These are phyloP conservation scores for Homarus americanus DNA, from an alignment of 1,140 invertebrate species.

Conservation along the genomic window DNA sequence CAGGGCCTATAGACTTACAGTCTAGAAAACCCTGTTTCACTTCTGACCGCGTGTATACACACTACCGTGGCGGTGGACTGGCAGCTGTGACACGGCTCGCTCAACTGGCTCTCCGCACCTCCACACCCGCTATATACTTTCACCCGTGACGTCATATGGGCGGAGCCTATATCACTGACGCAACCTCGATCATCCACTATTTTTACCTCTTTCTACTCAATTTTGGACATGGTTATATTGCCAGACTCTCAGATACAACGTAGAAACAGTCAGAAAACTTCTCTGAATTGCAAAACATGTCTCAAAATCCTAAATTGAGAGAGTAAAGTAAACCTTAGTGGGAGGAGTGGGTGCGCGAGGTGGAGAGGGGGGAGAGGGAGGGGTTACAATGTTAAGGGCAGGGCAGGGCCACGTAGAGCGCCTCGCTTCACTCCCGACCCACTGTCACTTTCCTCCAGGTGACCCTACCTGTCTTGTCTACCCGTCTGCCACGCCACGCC, in stretches of 20 bases:
- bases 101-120: conserved; percentile 55
- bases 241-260: neutral
- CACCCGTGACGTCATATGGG: conserved; percentile 72
- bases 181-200: conserved; percentile 48
- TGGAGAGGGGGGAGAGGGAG: neutral
- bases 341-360: neutral
- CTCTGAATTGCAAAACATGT: neutral
- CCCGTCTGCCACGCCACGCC: neutral
- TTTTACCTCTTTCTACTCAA: conserved; percentile 10
- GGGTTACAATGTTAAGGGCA: neutral
- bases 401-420: neutral
- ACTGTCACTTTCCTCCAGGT: neutral
- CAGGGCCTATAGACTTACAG: conserved; percentile 73
- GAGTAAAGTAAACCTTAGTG: neutral
- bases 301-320: too few species aligned
- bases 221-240: conserved; percentile 19
- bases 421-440: too few species aligned
- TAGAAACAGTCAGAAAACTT: neutral
- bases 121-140: conserved; percentile 69
- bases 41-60: conserved; percentile 32
- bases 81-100: conserved; percentile 56
- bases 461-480: neutral
- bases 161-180: conserved; percentile 34
- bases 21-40: conserved; percentile 73
- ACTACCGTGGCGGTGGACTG: conserved; percentile 51